Evolutionary conservation across 2,113 vertebrate genomes (phyloP), one percentile per base, ranked within the genome.

Genomic region (Tychaedon coryphoeus): DNA sequence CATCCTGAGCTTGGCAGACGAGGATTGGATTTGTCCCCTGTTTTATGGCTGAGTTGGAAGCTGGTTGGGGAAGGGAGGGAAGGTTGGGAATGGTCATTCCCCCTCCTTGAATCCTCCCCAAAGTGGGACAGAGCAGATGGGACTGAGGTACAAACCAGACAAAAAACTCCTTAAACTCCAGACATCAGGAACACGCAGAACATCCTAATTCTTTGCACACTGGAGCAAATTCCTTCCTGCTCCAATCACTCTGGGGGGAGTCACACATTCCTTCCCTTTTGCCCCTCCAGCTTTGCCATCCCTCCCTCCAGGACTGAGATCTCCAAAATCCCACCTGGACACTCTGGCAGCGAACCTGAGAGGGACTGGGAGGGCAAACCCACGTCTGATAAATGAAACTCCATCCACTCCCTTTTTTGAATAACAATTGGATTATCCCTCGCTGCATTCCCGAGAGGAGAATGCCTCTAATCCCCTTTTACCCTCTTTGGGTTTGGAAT

Each of bases 401-500:
- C 33, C 57, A 16, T 9, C 70, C 56, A 12, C 33, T 73, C 57
- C 48, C 13, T 61, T 28, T 56, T 90, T 64, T 38, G 78, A 93
- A 64, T 40, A 93, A 90, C 50, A 69, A 93, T 92, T 78, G 76
- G 48, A 87, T 96, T 91, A 95, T 95, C 92, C 94, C 80, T 71
- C 17, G 8, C 29, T 22, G 48, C 5, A 4, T 81, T 85, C 2
- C 3, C 7, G 81, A 88, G 57, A 86, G 67, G 42, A 76, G 54
- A 56, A 71, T 23, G 45, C 19, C n/a, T 70, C 67, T 93, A 97
- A 96, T 95, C 86, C 93, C 17, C 8, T 95, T 90, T 95, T 96
- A 91, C 86, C 91, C 79, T 90, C 88, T 96, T 70, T 94, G 85
- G 36, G 23, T 84, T 82, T 62, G 76, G 87, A 88, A 85, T 97